These are phyloP conservation scores for Bolborhynchus lineola DNA, from an alignment of 2,113 vertebrate genomes.

Conservation along the genomic window DNA sequence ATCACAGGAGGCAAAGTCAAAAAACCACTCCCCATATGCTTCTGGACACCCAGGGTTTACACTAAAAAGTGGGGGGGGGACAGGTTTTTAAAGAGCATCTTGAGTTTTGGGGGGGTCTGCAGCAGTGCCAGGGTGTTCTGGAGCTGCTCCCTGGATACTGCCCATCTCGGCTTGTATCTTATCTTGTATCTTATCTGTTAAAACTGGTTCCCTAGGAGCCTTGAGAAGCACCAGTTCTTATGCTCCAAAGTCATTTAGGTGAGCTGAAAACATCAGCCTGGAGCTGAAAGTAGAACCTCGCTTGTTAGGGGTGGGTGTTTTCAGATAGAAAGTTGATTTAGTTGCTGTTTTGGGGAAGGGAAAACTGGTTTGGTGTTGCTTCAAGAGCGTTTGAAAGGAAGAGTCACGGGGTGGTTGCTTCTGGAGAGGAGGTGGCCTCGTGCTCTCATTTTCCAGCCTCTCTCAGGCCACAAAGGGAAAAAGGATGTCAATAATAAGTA, in stretches of 20 bases:
- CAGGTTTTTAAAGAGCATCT: not conserved
- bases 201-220: not conserved
- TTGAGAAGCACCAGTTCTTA: not conserved
- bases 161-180: not conserved
- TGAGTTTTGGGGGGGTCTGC: not conserved
- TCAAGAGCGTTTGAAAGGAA: not conserved
- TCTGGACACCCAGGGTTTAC: not conserved
- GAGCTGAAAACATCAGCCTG: not conserved
- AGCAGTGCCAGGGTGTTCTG: not conserved
- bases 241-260: not conserved
- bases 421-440: accelerated
- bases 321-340: not conserved
- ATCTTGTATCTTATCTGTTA: no score
- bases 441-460: not conserved
- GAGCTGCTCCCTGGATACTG: not conserved
- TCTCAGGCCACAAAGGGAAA: not conserved
- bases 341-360: not conserved
- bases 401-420: not conserved
- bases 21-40: not conserved
- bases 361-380: not conserved
- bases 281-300: not conserved
- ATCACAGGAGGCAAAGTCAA: not conserved
- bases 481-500: not conserved
- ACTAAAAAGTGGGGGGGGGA: not conserved
- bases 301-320: not conserved